Evolutionary conservation across 1,140 invertebrate genomes (phyloP).

Genomic region (Brachionus asplanchnoidis): DNA sequence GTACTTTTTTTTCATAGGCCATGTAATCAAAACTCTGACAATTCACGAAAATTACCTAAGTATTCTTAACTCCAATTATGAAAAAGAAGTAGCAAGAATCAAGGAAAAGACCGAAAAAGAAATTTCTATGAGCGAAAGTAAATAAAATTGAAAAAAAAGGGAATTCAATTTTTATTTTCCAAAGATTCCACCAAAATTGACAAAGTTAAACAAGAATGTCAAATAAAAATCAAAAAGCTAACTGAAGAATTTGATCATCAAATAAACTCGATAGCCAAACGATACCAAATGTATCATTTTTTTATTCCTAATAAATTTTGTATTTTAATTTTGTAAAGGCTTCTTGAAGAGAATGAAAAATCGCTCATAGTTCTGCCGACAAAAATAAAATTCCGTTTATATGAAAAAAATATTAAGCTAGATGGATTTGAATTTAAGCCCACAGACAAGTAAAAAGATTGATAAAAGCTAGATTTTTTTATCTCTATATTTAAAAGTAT

Average conservation of each 20-base stretch:
- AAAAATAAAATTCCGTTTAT: conserved; percentile 6
- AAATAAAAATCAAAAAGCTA: neutral
- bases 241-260: neutral
- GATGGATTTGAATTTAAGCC: neutral
- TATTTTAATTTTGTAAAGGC: neutral
- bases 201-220: neutral
- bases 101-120: neutral
- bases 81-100: neutral
- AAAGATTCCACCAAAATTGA: neutral
- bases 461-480: neutral
- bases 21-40: neutral
- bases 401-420: neutral
- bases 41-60: neutral
- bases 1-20: neutral
- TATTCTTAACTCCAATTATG: neutral
- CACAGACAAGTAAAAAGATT: neutral
- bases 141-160: neutral
- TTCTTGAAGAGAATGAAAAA: neutral
- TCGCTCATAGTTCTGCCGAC: neutral
- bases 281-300: neutral
- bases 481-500: neutral
- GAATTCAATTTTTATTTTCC: neutral
- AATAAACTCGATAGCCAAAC: neutral
- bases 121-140: neutral
- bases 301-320: neutral